Base-by-base conservation (phyloP, 2,888 invertebrate species). In the Cerastoderma edule region DNA sequence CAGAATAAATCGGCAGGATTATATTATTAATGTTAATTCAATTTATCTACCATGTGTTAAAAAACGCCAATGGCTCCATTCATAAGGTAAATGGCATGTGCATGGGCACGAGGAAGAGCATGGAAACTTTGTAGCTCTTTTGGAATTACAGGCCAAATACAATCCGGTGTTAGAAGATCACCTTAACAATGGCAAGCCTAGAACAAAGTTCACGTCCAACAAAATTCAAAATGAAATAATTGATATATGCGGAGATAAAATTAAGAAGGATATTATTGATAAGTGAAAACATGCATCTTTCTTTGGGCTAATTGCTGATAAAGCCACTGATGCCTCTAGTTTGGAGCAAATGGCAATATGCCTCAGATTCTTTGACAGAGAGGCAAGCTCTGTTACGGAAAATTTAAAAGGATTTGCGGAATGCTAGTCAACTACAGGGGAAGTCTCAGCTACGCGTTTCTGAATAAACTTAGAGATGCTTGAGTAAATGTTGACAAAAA, bases 321-420 rank as follows among this genome's bases (percentile, higher is more conserved):
- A 71, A 44, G 70, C 70, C 19, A 71, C 64, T 24, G 64, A 71
- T 30, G 64, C 65, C 6, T 13, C 70, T 8, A 75, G 70, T 2
- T 71, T 75, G 35, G 71, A 71, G 48, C 60, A 75, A 50, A 70
- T 75, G 66, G 57, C 70, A 0, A 24, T 70, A 10, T 66, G 60
- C 30, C 24, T 70, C 48, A 46, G 75, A 16, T 75, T 54, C 39
- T 73, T 44, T 35, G 67, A 68, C 44, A n/a, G 4, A 5, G 19
- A 33, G 1, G n/a, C 22, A n/a, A n/a, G n/a, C n/a, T n/a, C n/a
- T n/a, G 32, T 74, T 13, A 69, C 60, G 28, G 71, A 75, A 64
- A 60, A 75, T 19, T 70, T 78, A 28, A 33, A 67, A 19, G 44
- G 44, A 2, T 74, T 78, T 56, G 48, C 67, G 13, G 73, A 78